Percentiles rank a stretch among this genome's conserved stretches.
Conservation (phyloP, 2,797 vertebrate genomes). For the Esox lucius region DNA sequence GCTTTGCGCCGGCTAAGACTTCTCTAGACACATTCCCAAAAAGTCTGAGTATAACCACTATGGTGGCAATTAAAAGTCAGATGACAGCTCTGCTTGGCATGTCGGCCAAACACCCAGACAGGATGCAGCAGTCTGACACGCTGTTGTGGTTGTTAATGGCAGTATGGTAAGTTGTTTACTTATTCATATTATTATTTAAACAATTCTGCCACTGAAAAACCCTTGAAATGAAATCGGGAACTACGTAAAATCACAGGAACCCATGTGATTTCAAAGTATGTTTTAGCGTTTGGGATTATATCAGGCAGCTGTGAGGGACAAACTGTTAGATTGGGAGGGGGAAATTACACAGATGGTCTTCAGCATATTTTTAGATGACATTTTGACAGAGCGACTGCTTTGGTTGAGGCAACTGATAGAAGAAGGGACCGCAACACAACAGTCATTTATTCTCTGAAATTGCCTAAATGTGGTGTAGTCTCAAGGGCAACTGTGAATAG, state of each 20-base stretch:
- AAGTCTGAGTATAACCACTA: slow-evolving; percentile 44
- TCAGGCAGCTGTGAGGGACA: neutral
- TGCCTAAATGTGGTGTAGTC: slow-evolving; percentile 39
- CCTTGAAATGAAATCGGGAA: neutral
- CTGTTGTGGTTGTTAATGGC: neutral
- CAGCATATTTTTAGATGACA: neutral
- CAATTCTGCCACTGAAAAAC: neutral
- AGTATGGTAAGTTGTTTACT: no score
- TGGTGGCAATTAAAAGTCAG: slow-evolving; percentile 49
- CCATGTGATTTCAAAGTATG: neutral
- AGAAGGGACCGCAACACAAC: slow-evolving; percentile 36
- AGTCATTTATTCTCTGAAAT: slow-evolving; percentile 30
- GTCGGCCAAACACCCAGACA: slow-evolving; percentile 19
- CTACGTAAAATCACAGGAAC: neutral
- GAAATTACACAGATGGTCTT: neutral
- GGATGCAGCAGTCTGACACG: neutral
- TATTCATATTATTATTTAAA: neutral
- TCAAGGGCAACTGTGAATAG: slow-evolving; percentile 33
- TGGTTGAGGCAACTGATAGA: slow-evolving; percentile 18
- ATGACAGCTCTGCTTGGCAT: slow-evolving; percentile 36
- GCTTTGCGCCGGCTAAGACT: neutral
- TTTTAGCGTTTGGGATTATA: neutral
- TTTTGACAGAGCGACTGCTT: slow-evolving; percentile 1
- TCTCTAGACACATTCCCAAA: slow-evolving; percentile 42
- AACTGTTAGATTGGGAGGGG: neutral